Conservation (phyloP, 2,888 invertebrate genomes). For the Oxyteleia sp. region DNA sequence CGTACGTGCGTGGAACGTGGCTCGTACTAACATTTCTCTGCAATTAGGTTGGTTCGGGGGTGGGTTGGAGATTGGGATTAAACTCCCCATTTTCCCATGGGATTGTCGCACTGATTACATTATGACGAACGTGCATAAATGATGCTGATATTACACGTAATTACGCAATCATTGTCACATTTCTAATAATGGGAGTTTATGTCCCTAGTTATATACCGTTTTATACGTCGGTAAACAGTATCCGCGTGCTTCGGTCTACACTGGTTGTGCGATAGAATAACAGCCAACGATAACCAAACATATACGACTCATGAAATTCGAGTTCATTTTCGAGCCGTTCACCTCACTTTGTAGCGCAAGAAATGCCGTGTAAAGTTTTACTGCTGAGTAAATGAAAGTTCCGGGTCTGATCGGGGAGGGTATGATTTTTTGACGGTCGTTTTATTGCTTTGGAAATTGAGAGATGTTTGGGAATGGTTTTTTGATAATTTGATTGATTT, state of each 20-base stretch:
- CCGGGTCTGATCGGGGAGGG: no score
- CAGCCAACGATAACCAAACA: conserved; percentile 16
- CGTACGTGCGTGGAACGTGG: conserved; percentile 7
- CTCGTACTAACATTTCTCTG: no score
- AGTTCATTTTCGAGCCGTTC: conserved; percentile 17
- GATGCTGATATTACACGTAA: conserved; percentile 70
- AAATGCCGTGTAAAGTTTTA: background rate
- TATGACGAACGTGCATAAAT: conserved; percentile 66
- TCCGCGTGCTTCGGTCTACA: conserved; percentile 9
- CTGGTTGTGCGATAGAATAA: conserved; percentile 17
- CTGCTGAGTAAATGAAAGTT: background rate
- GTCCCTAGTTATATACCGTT: conserved; percentile 25
- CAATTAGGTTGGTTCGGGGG: no score
- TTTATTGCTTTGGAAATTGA: no score
- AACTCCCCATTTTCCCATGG: conserved; percentile 52
- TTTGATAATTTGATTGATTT: background rate
- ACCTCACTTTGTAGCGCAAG: background rate
- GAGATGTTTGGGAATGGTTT: no score
- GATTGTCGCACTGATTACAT: conserved; percentile 69
- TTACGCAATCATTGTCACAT: conserved; percentile 66
- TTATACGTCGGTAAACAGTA: conserved; percentile 33
- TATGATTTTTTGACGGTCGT: no score
- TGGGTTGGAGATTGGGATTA: conserved; percentile 16
- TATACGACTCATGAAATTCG: conserved; percentile 22
- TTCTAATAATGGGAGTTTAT: conserved; percentile 47